Percentiles rank a stretch among this genome's conserved stretches.
phyloP scores from a whole-genome alignment of 2,797 vertebrate genomes.

The Protosalanx chinensis region DNA sequence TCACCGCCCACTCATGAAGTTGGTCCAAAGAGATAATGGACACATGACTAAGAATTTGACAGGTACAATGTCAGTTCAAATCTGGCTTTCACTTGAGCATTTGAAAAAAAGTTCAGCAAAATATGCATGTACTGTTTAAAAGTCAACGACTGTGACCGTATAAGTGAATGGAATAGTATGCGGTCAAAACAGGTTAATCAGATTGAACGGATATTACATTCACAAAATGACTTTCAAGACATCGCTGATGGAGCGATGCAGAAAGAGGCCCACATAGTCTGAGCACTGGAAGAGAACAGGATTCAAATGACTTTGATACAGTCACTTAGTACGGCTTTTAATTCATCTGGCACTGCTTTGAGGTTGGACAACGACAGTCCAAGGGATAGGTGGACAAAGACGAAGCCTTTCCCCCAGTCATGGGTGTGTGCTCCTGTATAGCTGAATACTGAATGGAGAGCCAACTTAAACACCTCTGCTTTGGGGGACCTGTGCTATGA shows the following conservation, averaged over 20 bases:
- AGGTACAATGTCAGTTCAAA: not conserved
- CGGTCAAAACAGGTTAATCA: slow-evolving; percentile 54
- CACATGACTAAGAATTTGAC: slow-evolving; percentile 3
- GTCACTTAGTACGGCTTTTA: slow-evolving; percentile 68
- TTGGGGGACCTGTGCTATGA: slow-evolving; percentile 47
- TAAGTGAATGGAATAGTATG: slow-evolving; percentile 12
- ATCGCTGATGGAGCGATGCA: slow-evolving; percentile 60
- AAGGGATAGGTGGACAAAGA: slow-evolving; percentile 60
- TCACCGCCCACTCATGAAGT: slow-evolving; percentile 16
- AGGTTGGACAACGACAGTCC: slow-evolving; percentile 60
- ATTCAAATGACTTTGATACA: slow-evolving; percentile 65
- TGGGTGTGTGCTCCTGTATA: slow-evolving; percentile 56
- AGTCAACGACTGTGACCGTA: slow-evolving; percentile 38
- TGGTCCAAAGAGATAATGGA: slow-evolving; percentile 30
- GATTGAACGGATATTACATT: slow-evolving; percentile 65
- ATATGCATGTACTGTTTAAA: slow-evolving; percentile 22
- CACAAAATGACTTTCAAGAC: slow-evolving; percentile 63
- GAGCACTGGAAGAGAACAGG: slow-evolving; percentile 65
- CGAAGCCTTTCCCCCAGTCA: slow-evolving; percentile 58
- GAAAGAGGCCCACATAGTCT: slow-evolving; percentile 61
- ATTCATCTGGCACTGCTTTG: slow-evolving; percentile 62
- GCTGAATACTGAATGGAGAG: slow-evolving; percentile 50
- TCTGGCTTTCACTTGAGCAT: not conserved
- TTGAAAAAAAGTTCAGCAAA: not conserved
- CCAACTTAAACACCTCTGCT: slow-evolving; percentile 58